phyloP scores from a whole-genome alignment of 2,797 vertebrate species.

The Phrynocephalus forsythii region DNA sequence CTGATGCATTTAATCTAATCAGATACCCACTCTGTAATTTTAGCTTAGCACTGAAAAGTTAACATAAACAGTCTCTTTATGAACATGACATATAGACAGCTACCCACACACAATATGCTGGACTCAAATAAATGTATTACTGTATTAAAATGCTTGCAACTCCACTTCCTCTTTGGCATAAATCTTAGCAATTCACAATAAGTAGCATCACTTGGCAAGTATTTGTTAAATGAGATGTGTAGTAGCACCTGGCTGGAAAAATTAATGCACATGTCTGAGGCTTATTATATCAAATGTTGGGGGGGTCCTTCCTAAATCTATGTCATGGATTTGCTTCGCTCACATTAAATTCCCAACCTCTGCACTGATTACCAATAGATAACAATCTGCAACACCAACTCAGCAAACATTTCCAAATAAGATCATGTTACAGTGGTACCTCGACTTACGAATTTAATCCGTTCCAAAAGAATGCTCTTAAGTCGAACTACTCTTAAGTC shows the following conservation, averaged over 20 bases:
- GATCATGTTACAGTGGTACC: constrained; percentile 17
- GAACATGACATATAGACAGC: constrained; percentile 3
- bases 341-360: constrained; percentile 29
- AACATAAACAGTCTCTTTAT: constrained; percentile 4
- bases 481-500: no score
- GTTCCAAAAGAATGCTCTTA: no score
- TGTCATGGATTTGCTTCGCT: neutral
- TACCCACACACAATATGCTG: neutral
- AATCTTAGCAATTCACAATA: constrained; percentile 43
- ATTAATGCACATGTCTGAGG: constrained; percentile 8
- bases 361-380: constrained; percentile 47
- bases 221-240: constrained; percentile 54
- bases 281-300: neutral
- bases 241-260: constrained; percentile 43
- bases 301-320: neutral
- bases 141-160: constrained; percentile 4
- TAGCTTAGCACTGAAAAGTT: constrained; percentile 37
- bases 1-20: neutral
- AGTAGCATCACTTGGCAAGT: constrained; percentile 34
- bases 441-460: no score
- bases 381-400: constrained; percentile 8
- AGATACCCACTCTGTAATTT: constrained; percentile 33
- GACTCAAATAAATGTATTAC: constrained; percentile 19
- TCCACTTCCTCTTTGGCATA: constrained; percentile 46
- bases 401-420: constrained; percentile 44